phyloP scores from a whole-genome alignment of 2,888 invertebrate species.

The Tipula helvola region DNA sequence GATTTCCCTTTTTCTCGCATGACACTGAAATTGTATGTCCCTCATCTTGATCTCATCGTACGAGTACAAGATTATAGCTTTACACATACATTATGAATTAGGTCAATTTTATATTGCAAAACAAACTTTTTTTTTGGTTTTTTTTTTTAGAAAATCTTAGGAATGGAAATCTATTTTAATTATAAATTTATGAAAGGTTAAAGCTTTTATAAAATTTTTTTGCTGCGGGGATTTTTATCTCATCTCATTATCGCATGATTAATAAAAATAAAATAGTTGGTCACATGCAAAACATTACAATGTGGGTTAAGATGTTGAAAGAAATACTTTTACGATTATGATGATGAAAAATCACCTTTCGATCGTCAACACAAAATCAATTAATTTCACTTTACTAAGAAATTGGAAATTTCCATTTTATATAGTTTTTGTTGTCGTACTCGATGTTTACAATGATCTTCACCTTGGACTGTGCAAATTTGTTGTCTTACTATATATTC shows the following conservation, averaged over 20 bases:
- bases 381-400: background rate
- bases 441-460: background rate
- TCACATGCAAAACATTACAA: background rate
- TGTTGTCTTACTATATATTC: background rate
- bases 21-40: background rate
- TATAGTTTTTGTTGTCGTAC: background rate
- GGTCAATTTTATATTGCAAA: background rate
- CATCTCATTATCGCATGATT: too few relatives aligned
- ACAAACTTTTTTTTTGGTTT: too few relatives aligned
- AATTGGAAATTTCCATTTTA: background rate
- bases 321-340: background rate
- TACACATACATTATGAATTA: background rate
- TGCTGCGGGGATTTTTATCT: too few relatives aligned
- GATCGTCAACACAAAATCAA: background rate
- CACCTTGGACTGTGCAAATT: background rate
- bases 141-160: too few relatives aligned
- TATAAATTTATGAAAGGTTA: too few relatives aligned
- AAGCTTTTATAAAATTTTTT: too few relatives aligned
- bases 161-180: too few relatives aligned
- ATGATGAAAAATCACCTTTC: background rate
- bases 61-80: background rate
- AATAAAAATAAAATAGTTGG: background rate
- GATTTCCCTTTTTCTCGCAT: background rate
- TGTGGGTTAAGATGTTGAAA: background rate
- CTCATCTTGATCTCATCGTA: background rate